These are phyloP conservation scores for Thalassarche chlororhynchos DNA, from an alignment of 2,113 vertebrate genomes.

Conservation along the genomic window DNA sequence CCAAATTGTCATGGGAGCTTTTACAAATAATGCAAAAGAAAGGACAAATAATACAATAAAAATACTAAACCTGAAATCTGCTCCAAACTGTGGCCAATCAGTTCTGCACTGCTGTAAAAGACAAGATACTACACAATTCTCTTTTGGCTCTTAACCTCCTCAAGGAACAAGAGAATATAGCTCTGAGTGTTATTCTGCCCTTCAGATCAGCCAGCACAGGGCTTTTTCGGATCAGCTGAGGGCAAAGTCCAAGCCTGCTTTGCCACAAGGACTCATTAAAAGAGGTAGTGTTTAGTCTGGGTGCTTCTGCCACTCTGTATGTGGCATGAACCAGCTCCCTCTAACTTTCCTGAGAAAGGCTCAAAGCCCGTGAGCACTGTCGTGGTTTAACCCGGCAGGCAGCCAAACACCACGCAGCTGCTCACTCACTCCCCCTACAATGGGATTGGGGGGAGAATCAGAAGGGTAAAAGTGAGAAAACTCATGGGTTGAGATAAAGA, in stretches of 20 bases:
- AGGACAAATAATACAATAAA: not conserved
- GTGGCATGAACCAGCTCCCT: not conserved
- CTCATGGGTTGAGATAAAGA: no score
- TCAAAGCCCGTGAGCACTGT: not conserved
- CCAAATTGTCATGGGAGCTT: not conserved
- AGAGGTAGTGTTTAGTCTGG: not conserved
- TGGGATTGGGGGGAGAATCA: no score
- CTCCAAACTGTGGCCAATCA: not conserved
- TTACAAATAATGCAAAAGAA: not conserved
- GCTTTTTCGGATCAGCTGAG: not conserved
- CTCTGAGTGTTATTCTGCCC: not conserved
- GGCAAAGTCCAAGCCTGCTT: not conserved
- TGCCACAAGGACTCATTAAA: not conserved
- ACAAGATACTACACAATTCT: not conserved
- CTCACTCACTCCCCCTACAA: no score
- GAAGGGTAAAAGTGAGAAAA: no score
- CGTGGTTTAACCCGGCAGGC: no score
- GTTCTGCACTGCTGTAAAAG: not conserved
- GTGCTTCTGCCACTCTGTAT: not conserved
- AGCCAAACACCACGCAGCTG: no score
- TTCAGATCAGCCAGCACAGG: not conserved
- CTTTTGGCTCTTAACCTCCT: not conserved
- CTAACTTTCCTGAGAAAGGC: not conserved
- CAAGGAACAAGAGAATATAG: not conserved
- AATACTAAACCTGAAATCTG: not conserved